Evolutionary conservation across 1,140 invertebrate genomes (phyloP), one percentile per base, ranked within the genome.

Genomic region (Heliconius congener): DNA sequence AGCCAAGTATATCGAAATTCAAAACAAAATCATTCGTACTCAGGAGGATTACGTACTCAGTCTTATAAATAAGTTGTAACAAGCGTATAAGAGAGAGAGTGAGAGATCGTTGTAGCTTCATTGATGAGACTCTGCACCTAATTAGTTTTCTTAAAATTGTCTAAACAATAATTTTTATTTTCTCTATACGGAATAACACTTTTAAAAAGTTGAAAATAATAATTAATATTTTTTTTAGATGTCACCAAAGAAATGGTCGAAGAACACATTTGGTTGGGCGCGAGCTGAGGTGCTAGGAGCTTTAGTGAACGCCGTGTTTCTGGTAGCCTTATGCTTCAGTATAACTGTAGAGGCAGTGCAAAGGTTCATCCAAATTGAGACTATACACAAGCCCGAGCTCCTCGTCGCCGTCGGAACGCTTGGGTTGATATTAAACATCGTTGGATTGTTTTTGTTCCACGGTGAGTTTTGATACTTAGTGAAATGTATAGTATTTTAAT

Each of bases 241-340:
- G 97, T 98, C 98, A 77, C 98, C 98, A 84, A 98, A 98, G 93
- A 98, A 98, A 95, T 99, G 98, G 97, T 98, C 98, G 6, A 99
- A 98, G 94, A 99, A 99, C 90, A 99, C 98, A 6, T 99, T 99
- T 89, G 98, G 98, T 9, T 99, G 98, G 98, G 98, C 98, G 2
- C 95, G 98, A 84, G 98, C 98, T 1, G 98, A 99, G 94, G 98
- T 99, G 0, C 91, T 99, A n/a, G 98, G 98, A n/a, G 98, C 98
- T 2, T 93, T 99, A 71, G 97, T 99, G 1, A 99, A 99, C 93
- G 98, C 98, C 3, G 98, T 99, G 37, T 99, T 99, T 91, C 95
- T 99, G 60, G 97, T 98, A n/a, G 98, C 98, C 16, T 93, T 99
- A 39, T 99, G 98, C 94, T 99, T 99, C 95, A 98, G 98, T 80